A percentile compares a stretch with the other conserved stretches of the same genome.
phyloP scores from a whole-genome alignment of 2,113 vertebrate species.

The Perognathus longimembris region DNA sequence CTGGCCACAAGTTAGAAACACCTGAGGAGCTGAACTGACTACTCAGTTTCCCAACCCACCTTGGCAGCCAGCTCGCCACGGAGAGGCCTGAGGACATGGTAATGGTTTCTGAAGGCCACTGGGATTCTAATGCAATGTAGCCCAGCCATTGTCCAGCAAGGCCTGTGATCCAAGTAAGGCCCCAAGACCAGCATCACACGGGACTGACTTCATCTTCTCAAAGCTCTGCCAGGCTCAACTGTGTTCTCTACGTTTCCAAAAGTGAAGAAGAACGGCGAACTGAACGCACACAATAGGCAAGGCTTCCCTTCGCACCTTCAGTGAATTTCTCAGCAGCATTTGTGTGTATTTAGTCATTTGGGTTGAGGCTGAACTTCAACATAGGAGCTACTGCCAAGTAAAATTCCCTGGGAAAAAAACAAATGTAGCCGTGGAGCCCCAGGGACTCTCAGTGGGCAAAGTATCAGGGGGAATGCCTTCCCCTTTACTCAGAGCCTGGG shows the following conservation, averaged over 20 bases:
- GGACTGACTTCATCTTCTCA: background rate
- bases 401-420: background rate
- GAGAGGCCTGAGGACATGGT: background rate
- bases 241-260: background rate
- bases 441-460: slow-evolving; percentile 14
- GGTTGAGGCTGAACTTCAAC: background rate
- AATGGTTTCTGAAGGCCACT: background rate
- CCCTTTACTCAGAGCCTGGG: background rate
- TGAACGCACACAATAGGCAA: accelerated
- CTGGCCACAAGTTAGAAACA: background rate
- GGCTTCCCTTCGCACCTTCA: background rate
- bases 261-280: background rate
- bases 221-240: background rate
- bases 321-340: background rate
- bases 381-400: background rate
- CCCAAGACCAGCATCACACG: background rate
- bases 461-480: background rate
- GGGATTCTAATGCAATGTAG: background rate
- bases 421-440: background rate
- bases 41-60: background rate
- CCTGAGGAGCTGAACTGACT: background rate
- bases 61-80: background rate
- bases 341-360: no score
- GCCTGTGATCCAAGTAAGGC: background rate
- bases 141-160: background rate